Conservation (phyloP, 2,888 invertebrate species). For the Scaptomyza polygonia region DNA sequence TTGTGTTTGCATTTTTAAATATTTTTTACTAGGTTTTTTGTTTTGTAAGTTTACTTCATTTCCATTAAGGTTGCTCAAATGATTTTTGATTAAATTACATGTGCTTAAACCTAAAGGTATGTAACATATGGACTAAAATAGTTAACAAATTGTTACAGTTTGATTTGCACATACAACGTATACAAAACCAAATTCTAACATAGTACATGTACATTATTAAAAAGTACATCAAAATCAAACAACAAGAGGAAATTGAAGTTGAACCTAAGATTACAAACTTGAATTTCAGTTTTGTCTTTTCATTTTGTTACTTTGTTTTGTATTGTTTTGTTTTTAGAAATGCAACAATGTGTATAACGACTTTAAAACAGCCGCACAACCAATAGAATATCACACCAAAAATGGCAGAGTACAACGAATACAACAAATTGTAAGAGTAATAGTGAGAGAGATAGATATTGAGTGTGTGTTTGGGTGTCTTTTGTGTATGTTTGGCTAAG, state of each 20-base stretch:
- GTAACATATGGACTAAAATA: slow-evolving; percentile 79
- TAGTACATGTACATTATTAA: slow-evolving; percentile 33
- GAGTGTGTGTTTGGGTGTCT: slow-evolving; percentile 18
- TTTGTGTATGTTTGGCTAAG: slow-evolving; percentile 29
- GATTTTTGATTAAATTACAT: slow-evolving; percentile 76
- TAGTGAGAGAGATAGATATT: slow-evolving; percentile 6
- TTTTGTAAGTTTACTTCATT: slow-evolving; percentile 68
- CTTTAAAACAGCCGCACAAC: slow-evolving; percentile 78
- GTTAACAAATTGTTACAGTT: slow-evolving; percentile 69
- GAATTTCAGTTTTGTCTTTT: slow-evolving; percentile 39
- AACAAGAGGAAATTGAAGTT: slow-evolving; percentile 73
- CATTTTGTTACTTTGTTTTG: slow-evolving; percentile 28
- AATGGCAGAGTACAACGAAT: slow-evolving; percentile 78
- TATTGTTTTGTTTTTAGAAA: slow-evolving; percentile 56
- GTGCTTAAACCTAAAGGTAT: slow-evolving; percentile 73
- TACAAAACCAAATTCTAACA: slow-evolving; percentile 55
- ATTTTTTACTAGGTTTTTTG: slow-evolving; percentile 51
- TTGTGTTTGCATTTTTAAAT: slow-evolving; percentile 56
- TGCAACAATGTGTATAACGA: slow-evolving; percentile 81
- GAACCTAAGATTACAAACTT: slow-evolving; percentile 45
- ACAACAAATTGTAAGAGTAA: slow-evolving; percentile 54
- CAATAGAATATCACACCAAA: slow-evolving; percentile 83
- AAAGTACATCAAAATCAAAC: slow-evolving; percentile 57
- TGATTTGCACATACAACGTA: slow-evolving; percentile 52
- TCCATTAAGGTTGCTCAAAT: slow-evolving; percentile 74